phyloP scores from a whole-genome alignment of 2,888 invertebrate genomes.

The Agrotis ipsilon region DNA sequence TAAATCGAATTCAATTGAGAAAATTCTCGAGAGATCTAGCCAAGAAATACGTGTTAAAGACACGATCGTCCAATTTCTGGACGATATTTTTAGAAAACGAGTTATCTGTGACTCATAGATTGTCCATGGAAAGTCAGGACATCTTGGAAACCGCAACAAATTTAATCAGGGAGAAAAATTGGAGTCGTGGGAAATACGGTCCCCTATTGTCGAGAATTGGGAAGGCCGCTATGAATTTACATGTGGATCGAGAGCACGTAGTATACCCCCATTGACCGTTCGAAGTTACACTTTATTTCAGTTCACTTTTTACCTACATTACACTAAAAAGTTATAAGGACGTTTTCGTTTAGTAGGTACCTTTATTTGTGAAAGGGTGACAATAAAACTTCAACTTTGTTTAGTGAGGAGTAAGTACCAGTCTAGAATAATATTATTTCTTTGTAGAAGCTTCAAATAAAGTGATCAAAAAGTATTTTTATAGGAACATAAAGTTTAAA shows the following conservation, averaged over 20 bases:
- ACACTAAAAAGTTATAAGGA: constrained; percentile 29
- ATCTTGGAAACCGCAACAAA: constrained; percentile 47
- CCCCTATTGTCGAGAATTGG: constrained; percentile 36
- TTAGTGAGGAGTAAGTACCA: not conserved
- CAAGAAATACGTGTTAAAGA: constrained; percentile 53
- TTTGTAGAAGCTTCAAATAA: not conserved
- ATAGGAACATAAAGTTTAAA: constrained; percentile 25
- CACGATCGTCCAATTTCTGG: constrained; percentile 51
- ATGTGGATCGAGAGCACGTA: constrained; percentile 50
- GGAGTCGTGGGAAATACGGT: constrained; percentile 53
- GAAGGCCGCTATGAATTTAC: constrained; percentile 47
- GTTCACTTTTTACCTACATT: constrained; percentile 5
- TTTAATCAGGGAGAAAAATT: constrained; percentile 60
- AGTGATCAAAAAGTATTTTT: constrained; percentile 25
- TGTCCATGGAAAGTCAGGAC: constrained; percentile 56
- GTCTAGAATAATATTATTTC: not conserved
- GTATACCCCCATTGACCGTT: constrained; percentile 54
- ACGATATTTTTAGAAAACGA: constrained; percentile 54
- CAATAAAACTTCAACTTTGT: not conserved
- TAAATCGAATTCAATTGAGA: constrained; percentile 57
- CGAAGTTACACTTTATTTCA: constrained; percentile 37
- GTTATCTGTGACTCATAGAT: constrained; percentile 53
- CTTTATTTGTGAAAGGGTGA: constrained; percentile 8
- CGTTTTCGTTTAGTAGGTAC: constrained; percentile 3
- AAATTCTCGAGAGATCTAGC: constrained; percentile 35